Percentiles rank a stretch among this genome's conserved stretches.
Evolutionary conservation across 2,113 vertebrate genomes (phyloP).

Genomic region (Lota lota): DNA sequence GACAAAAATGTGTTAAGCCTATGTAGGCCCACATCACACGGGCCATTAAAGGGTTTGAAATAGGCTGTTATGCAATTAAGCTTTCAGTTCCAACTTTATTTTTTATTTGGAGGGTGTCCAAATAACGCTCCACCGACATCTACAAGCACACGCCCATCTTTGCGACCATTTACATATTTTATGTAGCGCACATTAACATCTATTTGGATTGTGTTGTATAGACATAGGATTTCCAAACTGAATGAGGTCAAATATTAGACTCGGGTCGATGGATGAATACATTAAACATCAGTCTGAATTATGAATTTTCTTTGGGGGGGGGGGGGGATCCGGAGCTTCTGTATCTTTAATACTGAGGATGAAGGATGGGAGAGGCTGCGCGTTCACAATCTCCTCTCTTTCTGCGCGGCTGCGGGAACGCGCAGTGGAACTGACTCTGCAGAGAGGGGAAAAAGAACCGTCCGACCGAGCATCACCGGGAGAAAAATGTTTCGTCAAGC

Average conservation of each 20-base stretch:
- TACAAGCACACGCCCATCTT: too few relatives aligned
- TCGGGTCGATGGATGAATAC: conserved; percentile 39
- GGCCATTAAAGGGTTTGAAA: too few relatives aligned
- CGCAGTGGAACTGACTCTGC: conserved; percentile 55
- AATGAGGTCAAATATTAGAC: conserved; percentile 60
- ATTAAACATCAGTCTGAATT: conserved; percentile 66
- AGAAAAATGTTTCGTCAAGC: conserved; percentile 69
- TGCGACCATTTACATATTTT: too few relatives aligned
- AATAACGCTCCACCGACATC: too few relatives aligned
- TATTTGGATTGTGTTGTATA: too few relatives aligned
- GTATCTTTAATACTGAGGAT: conserved; percentile 71
- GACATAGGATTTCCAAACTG: not conserved
- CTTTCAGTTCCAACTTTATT: too few relatives aligned
- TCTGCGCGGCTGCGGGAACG: conserved; percentile 60
- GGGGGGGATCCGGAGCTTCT: conserved; percentile 43
- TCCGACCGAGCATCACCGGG: conserved; percentile 55
- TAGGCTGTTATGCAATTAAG: too few relatives aligned
- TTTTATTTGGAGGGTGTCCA: too few relatives aligned
- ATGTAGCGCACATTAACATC: too few relatives aligned
- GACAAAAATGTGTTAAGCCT: too few relatives aligned
- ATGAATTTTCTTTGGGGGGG: conserved; percentile 60
- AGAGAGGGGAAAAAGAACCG: conserved; percentile 53
- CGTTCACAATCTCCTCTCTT: conserved; percentile 64
- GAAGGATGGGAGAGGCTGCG: conserved; percentile 77
- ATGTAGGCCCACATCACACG: too few relatives aligned